These are phyloP conservation scores for Maconellicoccus hirsutus DNA, from an alignment of 1,140 invertebrate species.

Conservation along the genomic window DNA sequence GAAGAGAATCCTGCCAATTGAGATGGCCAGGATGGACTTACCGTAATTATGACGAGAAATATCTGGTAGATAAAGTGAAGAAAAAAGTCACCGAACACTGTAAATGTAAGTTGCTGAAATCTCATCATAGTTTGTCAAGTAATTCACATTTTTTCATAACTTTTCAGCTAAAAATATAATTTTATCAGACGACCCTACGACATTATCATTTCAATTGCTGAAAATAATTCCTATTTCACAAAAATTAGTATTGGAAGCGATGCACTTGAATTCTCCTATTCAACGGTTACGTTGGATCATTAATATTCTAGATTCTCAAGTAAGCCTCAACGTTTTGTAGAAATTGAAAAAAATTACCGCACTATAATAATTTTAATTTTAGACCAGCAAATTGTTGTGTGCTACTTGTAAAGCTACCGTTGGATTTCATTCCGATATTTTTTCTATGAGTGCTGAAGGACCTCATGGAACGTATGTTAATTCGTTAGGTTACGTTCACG, in stretches of 20 bases:
- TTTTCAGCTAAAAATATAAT: background rate
- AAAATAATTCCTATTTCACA: background rate
- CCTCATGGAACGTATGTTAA: constrained; percentile 73
- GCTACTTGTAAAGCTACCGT: constrained; percentile 46
- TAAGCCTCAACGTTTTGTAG: background rate
- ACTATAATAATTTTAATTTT: constrained; percentile 31
- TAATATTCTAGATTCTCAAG: constrained; percentile 18
- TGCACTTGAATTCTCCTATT: background rate
- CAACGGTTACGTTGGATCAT: constrained; percentile 14
- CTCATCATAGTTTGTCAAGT: background rate
- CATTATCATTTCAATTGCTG: background rate
- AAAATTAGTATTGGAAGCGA: background rate
- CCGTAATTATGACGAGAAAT: constrained; percentile 51
- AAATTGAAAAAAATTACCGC: background rate
- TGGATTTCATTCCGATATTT: constrained; percentile 54
- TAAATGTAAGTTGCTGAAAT: background rate
- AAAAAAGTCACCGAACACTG: constrained; percentile 32
- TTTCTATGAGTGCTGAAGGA: constrained; percentile 70
- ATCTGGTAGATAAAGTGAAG: constrained; percentile 39
- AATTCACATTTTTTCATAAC: background rate
- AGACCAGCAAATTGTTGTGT: constrained; percentile 49
- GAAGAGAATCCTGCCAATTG: constrained; percentile 39
- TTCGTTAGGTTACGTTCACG: constrained; percentile 63
- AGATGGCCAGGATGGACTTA: constrained; percentile 53
- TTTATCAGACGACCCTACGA: background rate